These are phyloP conservation scores for Lysandra bellargus DNA, from an alignment of 2,888 invertebrate species.

Conservation along the genomic window DNA sequence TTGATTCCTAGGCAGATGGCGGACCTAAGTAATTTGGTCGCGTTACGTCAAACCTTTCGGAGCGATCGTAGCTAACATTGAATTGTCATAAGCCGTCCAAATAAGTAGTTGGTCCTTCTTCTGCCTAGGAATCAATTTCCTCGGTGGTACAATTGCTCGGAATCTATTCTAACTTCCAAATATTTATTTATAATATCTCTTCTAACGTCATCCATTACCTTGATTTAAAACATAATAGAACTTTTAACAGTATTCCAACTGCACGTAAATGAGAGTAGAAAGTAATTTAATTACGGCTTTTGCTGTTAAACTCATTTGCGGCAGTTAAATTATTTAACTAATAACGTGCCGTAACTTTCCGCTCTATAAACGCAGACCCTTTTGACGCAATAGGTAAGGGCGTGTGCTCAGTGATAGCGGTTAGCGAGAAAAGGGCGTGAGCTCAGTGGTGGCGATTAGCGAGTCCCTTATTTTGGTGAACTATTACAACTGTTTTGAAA, in stretches of 20 bases:
- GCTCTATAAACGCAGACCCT: slow-evolving; percentile 63
- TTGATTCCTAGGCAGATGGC: no score
- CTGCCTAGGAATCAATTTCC: no score
- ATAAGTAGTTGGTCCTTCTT: no score
- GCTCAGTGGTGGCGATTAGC: slow-evolving; percentile 1
- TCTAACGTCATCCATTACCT: not conserved
- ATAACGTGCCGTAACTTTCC: slow-evolving; percentile 67
- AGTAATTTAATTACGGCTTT: slow-evolving; percentile 21
- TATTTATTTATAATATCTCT: not conserved
- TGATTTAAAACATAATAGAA: not conserved
- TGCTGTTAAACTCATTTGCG: slow-evolving; percentile 21
- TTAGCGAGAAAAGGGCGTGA: slow-evolving; percentile 33
- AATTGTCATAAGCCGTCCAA: no score
- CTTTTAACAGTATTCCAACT: not conserved
- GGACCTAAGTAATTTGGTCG: no score
- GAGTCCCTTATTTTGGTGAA: not conserved
- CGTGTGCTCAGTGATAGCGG: slow-evolving; percentile 8
- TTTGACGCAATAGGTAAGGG: slow-evolving; percentile 52
- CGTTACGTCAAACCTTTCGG: no score
- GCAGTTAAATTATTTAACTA: slow-evolving; percentile 44
- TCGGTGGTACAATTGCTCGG: not conserved
- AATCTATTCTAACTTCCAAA: not conserved
- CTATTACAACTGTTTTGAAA: not conserved
- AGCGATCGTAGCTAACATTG: no score
- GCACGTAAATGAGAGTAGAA: not conserved